These are phyloP conservation scores for Drosophila meridionalis DNA, from an alignment of 2,888 invertebrate species.

Conservation along the genomic window DNA sequence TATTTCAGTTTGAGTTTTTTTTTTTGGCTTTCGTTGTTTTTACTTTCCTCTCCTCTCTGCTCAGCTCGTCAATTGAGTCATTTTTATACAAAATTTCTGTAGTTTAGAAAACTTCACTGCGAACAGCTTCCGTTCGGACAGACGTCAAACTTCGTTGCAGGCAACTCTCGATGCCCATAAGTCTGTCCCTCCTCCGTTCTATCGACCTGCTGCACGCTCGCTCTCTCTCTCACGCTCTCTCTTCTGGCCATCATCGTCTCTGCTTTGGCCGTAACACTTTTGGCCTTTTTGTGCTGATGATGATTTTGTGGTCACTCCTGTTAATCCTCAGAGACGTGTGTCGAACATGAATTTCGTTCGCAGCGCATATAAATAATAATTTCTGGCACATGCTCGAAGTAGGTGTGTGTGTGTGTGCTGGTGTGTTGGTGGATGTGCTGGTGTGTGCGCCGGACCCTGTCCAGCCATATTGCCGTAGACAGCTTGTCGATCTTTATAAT, in stretches of 20 bases:
- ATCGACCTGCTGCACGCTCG: background rate
- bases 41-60: background rate
- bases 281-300: conserved; percentile 76
- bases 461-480: conserved; percentile 81
- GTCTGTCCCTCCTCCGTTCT: background rate
- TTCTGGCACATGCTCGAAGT: conserved; percentile 62
- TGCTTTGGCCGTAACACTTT: conserved; percentile 51
- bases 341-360: conserved; percentile 83
- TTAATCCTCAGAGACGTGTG: conserved; percentile 84
- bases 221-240: background rate
- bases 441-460: conserved; percentile 39
- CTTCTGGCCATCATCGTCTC: conserved; percentile 45
- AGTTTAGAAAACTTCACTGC: conserved; percentile 52
- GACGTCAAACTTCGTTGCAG: conserved; percentile 56
- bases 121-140: conserved; percentile 50
- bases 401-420: conserved; percentile 17
- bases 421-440: conserved; percentile 12
- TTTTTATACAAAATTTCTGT: conserved; percentile 56
- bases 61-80: conserved; percentile 46
- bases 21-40: conserved; percentile 32
- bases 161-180: conserved; percentile 27
- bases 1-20: conserved; percentile 45
- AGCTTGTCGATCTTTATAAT: conserved; percentile 85
- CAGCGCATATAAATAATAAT: conserved; percentile 83
- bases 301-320: conserved; percentile 84